Base-by-base conservation (phyloP, 2,113 vertebrate genomes). In the Leptodactylus fuscus region DNA sequence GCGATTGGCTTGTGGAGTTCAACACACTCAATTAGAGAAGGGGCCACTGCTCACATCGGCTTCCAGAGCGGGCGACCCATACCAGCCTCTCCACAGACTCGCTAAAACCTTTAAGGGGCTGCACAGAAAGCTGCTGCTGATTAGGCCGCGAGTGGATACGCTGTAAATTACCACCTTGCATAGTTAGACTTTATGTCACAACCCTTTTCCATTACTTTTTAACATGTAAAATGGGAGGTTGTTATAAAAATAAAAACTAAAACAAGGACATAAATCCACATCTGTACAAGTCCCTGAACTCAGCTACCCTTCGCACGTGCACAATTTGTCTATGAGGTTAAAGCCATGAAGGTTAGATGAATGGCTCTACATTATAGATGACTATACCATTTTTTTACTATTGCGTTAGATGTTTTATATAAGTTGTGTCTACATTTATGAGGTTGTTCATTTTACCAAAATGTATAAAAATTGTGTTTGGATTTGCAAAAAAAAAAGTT, bases 1-100 rank as follows among this genome's bases (percentile, higher is more conserved):
- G 38, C 55, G 84, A 80, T 80, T 60, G 69, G 76, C 76, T 86
- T 44, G 76, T 81, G 65, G 60, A 58, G 34, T 81, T 81, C 27
- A 69, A 13, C 36, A 58, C 78, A 53, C 77, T 81, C 74, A 85
- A 80, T 79, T 70, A 80, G 76, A 58, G 27, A 58, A 86, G 38
- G 32, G 36, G 83, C 83, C 75, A 85, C 48, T 76, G n/a, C 44
- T 69, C 36, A 73, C 27, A 12, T 58, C 16, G 49, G 9, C 36
- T 60, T 73, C 20, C 16, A 71, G 58, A 81, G 48, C 38, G 36
- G 46, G 22, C 13, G 16, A 51, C 74, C 62, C 46, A 53, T 49
- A 53, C 41, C 60, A 32, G 46, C 46, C 65, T 82, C 41, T 82
- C 62, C 12, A 27, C 29, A 81, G 79, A 67, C 55, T 46, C 22